Conservation (phyloP, 2,113 vertebrate genomes). For the Calypte anna region DNA sequence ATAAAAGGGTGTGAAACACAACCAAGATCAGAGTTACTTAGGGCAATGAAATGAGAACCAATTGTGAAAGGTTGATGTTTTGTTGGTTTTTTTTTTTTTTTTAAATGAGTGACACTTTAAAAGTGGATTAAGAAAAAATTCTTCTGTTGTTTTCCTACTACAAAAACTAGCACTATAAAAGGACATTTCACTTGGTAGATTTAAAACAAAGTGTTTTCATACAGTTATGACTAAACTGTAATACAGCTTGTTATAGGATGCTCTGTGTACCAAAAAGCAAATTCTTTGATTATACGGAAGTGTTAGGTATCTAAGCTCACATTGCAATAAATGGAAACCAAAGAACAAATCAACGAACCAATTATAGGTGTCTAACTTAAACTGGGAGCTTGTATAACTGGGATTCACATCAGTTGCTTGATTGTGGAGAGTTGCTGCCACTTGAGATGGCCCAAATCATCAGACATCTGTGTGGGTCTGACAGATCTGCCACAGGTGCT, state of each 20-base stretch:
- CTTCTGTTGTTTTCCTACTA: neutral
- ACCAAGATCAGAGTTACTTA: neutral
- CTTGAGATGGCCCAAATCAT: neutral
- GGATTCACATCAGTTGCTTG: neutral
- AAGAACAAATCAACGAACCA: neutral
- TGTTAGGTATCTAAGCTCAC: neutral
- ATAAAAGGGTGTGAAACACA: neutral
- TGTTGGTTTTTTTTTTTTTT: neutral
- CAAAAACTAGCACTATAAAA: neutral
- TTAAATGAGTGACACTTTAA: neutral
- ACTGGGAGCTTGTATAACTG: slow-evolving; percentile 37
- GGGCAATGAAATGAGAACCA: neutral
- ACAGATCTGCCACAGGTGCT: slow-evolving; percentile 48
- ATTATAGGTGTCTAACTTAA: slow-evolving; percentile 35
- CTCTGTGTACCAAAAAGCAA: neutral
- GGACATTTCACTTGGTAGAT: neutral
- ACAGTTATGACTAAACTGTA: neutral
- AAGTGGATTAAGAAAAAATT: neutral
- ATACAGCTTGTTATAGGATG: neutral
- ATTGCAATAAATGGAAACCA: neutral
- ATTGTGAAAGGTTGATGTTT: neutral
- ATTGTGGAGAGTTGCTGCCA: slow-evolving; percentile 26
- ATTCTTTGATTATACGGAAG: neutral
- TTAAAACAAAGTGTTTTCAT: neutral
- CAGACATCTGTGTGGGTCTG: slow-evolving; percentile 52